These are phyloP conservation scores for Stramonita haemastoma DNA, from an alignment of 2,888 invertebrate genomes.

Conservation along the genomic window DNA sequence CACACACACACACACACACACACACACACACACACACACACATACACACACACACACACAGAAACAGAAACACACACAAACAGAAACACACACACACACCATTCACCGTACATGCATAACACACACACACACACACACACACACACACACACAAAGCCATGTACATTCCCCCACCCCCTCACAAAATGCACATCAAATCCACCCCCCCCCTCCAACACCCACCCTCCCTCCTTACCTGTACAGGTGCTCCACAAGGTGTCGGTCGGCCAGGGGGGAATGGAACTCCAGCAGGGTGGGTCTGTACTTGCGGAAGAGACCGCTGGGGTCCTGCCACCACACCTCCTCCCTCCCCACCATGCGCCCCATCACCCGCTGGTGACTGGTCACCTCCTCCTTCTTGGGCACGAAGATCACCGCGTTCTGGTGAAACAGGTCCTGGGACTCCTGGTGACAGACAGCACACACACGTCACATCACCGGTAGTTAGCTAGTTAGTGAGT, in stretches of 20 bases:
- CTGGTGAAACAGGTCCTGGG: slow-evolving; percentile 64
- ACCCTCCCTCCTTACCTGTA: slow-evolving; percentile 16
- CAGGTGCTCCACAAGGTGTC: slow-evolving; percentile 50
- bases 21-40: too few species aligned
- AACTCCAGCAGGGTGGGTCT: slow-evolving; percentile 55
- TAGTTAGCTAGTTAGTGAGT: too few species aligned
- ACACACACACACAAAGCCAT: too few species aligned
- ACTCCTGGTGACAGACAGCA: slow-evolving; percentile 46
- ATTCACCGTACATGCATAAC: too few species aligned
- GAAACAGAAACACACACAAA: too few species aligned
- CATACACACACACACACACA: too few species aligned
- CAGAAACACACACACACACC: too few species aligned
- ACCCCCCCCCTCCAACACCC: too few species aligned
- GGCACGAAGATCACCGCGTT: slow-evolving; percentile 71
- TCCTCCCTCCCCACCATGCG: slow-evolving; percentile 64
- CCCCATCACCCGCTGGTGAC: slow-evolving; percentile 52
- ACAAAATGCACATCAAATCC: too few species aligned
- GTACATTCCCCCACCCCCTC: too few species aligned
- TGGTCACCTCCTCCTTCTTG: background rate
- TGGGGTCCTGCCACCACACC: slow-evolving; percentile 72
- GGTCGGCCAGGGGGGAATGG: slow-evolving; percentile 59
- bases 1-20: too few species aligned
- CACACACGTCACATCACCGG: background rate
- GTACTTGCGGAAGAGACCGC: slow-evolving; percentile 68
- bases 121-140: too few species aligned